These are phyloP conservation scores for Poicephalus meyeri DNA, from an alignment of 2,113 vertebrate species.

Conservation along the genomic window DNA sequence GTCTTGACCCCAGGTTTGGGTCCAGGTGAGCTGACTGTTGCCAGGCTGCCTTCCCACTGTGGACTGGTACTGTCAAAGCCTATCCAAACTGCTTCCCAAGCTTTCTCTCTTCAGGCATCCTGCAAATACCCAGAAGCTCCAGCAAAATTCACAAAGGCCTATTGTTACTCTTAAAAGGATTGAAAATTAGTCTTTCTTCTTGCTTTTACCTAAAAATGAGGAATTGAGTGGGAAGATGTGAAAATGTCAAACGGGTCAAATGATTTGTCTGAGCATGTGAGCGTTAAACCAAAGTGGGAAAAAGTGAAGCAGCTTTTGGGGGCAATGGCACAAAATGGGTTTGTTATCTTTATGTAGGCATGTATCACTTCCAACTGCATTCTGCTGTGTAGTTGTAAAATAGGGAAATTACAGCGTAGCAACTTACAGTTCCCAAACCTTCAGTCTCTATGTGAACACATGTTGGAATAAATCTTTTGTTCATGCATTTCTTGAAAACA, in stretches of 20 bases:
- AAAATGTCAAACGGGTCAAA: slow-evolving; percentile 1
- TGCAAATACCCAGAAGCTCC: slow-evolving; percentile 1
- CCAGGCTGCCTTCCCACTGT: neutral
- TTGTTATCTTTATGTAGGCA: neutral
- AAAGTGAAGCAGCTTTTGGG: neutral
- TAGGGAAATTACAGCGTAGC: neutral
- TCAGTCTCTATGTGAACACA: neutral
- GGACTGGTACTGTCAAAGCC: neutral
- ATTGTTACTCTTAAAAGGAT: neutral
- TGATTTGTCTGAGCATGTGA: neutral
- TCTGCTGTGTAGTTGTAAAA: slow-evolving; percentile 24
- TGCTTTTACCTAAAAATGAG: slow-evolving; percentile 19
- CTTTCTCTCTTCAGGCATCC: neutral
- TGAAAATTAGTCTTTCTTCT: slow-evolving; percentile 16
- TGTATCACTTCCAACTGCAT: neutral
- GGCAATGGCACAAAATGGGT: neutral
- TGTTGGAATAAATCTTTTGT: neutral
- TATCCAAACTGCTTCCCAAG: neutral
- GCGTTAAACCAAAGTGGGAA: neutral
- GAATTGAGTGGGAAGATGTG: neutral
- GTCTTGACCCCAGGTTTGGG: neutral
- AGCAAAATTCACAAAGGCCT: neutral
- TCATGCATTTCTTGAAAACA: neutral
- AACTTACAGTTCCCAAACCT: slow-evolving; percentile 26
- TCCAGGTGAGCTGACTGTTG: neutral